These are phyloP conservation scores for Plestiodon gilberti DNA, from an alignment of 2,113 vertebrate genomes.

Conservation along the genomic window DNA sequence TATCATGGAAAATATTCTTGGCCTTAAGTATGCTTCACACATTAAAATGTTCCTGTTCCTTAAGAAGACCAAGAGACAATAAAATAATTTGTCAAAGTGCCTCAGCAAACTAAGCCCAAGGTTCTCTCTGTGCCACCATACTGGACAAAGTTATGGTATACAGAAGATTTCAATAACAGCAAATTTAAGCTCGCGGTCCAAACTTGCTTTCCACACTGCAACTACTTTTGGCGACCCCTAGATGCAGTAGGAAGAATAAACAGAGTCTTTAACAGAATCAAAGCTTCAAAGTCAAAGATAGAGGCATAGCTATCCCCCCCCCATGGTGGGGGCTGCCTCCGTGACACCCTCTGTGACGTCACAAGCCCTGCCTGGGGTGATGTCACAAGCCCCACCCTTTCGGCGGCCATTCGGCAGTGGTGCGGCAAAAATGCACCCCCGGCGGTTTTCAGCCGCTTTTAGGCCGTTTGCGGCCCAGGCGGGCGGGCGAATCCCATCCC, in stretches of 20 bases:
- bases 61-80: constrained; percentile 7
- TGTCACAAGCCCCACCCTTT: no score
- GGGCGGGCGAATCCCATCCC: no score
- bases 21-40: constrained; percentile 17
- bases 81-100: constrained; percentile 12
- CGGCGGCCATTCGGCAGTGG: no score
- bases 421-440: no score
- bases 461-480: no score
- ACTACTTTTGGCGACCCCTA: not conserved
- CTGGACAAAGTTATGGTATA: not conserved
- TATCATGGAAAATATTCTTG: constrained; percentile 12
- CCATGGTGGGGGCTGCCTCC: no score
- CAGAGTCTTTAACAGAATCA: not conserved
- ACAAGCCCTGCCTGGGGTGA: no score
- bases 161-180: not conserved
- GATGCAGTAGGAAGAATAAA: not conserved
- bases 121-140: not conserved
- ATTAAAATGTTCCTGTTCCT: constrained; percentile 4
- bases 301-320: no score
- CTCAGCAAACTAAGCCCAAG: constrained; percentile 28
- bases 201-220: not conserved
- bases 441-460: no score
- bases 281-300: not conserved
- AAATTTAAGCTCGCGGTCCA: not conserved
- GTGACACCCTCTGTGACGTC: no score